Percentiles rank a stretch among this genome's conserved stretches.
phyloP scores from a whole-genome alignment of 2,888 invertebrate genomes.

The Zonitis immaculata region DNA sequence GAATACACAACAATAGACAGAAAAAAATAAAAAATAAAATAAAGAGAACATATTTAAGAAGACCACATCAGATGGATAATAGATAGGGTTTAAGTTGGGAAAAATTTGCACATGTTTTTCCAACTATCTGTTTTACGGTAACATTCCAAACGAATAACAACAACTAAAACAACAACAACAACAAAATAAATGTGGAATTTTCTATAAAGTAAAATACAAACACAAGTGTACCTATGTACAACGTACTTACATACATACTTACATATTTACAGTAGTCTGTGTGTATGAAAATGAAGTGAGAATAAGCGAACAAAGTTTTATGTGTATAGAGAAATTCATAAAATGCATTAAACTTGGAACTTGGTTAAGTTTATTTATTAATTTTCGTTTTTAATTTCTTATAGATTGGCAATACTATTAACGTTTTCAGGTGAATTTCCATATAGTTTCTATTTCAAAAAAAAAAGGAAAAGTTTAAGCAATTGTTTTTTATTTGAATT shows the following conservation, averaged over 20 bases:
- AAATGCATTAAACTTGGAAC: neutral
- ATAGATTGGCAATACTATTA: too few relatives aligned
- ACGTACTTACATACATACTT: too few relatives aligned
- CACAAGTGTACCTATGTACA: too few relatives aligned
- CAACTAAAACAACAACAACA: neutral
- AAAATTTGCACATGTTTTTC: constrained; percentile 1
- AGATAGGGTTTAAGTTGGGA: neutral
- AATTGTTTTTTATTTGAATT: too few relatives aligned
- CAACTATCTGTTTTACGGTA: neutral
- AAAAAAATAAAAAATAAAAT: too few relatives aligned
- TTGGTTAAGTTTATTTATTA: neutral
- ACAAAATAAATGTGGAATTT: neutral
- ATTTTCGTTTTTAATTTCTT: too few relatives aligned
- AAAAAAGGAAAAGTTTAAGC: neutral
- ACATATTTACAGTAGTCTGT: too few relatives aligned
- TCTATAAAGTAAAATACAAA: neutral
- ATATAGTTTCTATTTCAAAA: too few relatives aligned
- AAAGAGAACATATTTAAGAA: too few relatives aligned
- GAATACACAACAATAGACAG: too few relatives aligned
- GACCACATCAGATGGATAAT: neutral
- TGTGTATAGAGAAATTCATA: neutral
- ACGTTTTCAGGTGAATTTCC: too few relatives aligned
- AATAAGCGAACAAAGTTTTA: neutral
- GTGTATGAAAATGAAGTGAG: too few relatives aligned
- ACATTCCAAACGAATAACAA: neutral